Evolutionary conservation across 2,797 vertebrate species (phyloP).

Genomic region (Molossus molossus): DNA sequence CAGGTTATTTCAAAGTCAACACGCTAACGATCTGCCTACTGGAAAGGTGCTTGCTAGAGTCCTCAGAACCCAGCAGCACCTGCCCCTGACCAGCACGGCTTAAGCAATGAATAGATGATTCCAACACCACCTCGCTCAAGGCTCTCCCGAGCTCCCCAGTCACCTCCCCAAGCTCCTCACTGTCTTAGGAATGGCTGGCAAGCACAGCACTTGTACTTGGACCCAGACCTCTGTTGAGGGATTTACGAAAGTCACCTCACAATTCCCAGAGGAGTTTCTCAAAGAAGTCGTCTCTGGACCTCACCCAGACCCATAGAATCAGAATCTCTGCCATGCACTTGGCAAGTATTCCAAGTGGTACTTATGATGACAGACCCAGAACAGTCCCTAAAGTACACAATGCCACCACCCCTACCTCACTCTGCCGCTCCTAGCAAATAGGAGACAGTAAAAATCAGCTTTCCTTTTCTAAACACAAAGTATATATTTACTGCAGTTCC

Average conservation of each 20-base stretch:
- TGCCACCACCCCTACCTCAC: not conserved
- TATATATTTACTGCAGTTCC: not conserved
- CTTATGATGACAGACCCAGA: not conserved
- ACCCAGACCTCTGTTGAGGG: not conserved
- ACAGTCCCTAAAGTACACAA: not conserved
- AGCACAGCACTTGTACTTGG: not conserved
- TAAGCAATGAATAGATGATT: not conserved
- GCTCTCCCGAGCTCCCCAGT: not conserved
- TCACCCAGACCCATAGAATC: not conserved
- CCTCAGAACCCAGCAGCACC: not conserved
- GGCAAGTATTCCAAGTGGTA: not conserved
- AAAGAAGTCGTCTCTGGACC: not conserved
- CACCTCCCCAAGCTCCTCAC: not conserved
- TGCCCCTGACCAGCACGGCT: not conserved
- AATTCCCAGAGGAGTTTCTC: not conserved
- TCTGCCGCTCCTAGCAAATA: not conserved
- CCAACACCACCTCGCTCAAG: not conserved
- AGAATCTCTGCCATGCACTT: not conserved
- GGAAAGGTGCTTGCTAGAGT: not conserved
- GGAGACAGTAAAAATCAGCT: not conserved
- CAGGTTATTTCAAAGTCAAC: not conserved
- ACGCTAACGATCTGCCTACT: accelerated
- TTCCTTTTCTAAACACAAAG: not conserved
- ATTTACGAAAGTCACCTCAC: not conserved
- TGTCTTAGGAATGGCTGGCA: not conserved